A percentile compares a stretch with the other conserved stretches of the same genome.
phyloP scores from a whole-genome alignment of 1,140 invertebrate species.

The Lepidostoma basale region DNA sequence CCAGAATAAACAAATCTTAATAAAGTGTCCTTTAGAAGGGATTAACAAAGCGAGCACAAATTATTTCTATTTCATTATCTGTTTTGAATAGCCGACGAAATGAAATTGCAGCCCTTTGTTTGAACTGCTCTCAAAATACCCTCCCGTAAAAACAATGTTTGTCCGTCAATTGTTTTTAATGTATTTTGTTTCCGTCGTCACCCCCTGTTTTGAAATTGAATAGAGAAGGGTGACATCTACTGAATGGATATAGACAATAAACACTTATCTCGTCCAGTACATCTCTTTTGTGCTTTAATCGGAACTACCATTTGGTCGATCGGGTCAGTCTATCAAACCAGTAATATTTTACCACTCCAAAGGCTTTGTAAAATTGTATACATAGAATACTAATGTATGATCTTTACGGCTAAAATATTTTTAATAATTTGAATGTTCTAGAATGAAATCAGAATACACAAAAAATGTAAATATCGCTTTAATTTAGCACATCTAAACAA shows the following conservation, averaged over 20 bases:
- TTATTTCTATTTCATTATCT: slow-evolving; percentile 3
- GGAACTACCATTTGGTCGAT: slow-evolving; percentile 8
- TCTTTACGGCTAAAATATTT: too few relatives aligned
- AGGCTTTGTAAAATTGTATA: too few relatives aligned
- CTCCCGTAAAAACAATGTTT: slow-evolving; percentile 18
- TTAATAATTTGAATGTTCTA: too few relatives aligned
- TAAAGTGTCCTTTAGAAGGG: not conserved
- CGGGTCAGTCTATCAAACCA: not conserved
- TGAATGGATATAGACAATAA: slow-evolving; percentile 27
- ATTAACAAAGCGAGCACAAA: slow-evolving; percentile 1
- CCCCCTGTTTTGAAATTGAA: slow-evolving; percentile 35
- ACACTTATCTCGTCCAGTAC: slow-evolving; percentile 32
- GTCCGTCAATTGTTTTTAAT: slow-evolving; percentile 35
- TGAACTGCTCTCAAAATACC: not conserved
- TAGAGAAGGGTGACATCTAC: slow-evolving; percentile 32
- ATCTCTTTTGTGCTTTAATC: slow-evolving; percentile 30
- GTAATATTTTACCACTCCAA: too few relatives aligned
- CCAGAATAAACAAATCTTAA: not conserved
- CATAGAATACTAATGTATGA: too few relatives aligned
- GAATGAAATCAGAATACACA: too few relatives aligned
- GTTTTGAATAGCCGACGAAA: not conserved
- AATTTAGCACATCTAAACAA: too few relatives aligned
- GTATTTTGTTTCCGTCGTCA: slow-evolving; percentile 24
- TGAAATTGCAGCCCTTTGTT: slow-evolving; percentile 6
- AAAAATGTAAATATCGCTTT: too few relatives aligned